Evolutionary conservation across 2,113 vertebrate species (phyloP).

Genomic region (Oncorhynchus masou): DNA sequence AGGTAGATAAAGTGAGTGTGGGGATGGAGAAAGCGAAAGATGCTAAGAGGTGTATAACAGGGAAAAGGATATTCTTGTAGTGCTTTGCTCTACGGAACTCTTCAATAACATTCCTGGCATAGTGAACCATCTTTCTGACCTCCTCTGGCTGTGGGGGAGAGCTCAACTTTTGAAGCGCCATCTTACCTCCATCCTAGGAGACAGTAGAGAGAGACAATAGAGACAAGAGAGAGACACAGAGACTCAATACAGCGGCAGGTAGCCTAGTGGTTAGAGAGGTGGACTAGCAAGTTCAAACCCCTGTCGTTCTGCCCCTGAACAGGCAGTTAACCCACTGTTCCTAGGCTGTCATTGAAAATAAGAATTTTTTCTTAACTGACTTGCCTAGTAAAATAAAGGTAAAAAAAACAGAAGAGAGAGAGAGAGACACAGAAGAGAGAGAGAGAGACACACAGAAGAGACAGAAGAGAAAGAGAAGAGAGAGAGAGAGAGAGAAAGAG

Average conservation of each 20-base stretch:
- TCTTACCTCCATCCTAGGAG: constrained; percentile 64
- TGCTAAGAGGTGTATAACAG: not conserved
- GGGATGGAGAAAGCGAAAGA: not conserved
- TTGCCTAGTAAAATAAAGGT: too few species aligned
- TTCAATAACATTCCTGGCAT: constrained; percentile 91
- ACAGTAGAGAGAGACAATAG: constrained; percentile 40
- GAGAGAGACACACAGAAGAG: too few species aligned
- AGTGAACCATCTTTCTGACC: constrained; percentile 83
- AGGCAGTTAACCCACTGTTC: too few species aligned
- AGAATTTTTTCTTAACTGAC: too few species aligned
- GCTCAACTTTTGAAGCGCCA: constrained; percentile 81
- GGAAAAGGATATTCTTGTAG: constrained; percentile 96
- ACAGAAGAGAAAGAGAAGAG: constrained; percentile 22
- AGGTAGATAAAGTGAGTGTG: too few species aligned
- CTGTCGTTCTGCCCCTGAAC: too few species aligned
- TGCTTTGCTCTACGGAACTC: constrained; percentile 97
- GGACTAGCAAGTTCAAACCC: too few species aligned
- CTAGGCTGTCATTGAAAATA: too few species aligned
- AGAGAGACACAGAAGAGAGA: constrained; percentile 65
- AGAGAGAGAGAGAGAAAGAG: not conserved
- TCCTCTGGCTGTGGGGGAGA: constrained; percentile 76
- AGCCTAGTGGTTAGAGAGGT: too few species aligned
- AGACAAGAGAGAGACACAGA: too few species aligned
- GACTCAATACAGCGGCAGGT: too few species aligned
- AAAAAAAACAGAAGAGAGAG: too few species aligned